phyloP scores from a whole-genome alignment of 64 coral and sea anemone species.

The Montipora cactus region DNA sequence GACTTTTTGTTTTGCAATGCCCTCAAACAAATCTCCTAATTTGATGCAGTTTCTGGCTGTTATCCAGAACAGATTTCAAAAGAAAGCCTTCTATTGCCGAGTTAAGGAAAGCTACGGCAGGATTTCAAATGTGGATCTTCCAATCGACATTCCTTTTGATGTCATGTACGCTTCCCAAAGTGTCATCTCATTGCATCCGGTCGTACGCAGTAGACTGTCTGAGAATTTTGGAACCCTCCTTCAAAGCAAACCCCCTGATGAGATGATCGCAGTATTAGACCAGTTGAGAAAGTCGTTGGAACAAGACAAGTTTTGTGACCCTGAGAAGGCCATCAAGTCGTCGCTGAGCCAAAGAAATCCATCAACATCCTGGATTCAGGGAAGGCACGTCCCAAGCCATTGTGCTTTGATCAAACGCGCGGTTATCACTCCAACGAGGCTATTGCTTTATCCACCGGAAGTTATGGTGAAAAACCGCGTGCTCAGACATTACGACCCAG shows the following conservation, averaged over 20 bases:
- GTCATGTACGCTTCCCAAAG: conserved; percentile 75
- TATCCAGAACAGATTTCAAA: conserved; percentile 33
- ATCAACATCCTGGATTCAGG: conserved; percentile 26
- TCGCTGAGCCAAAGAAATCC: conserved; percentile 63
- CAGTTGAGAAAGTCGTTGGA: conserved; percentile 64
- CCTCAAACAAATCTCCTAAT: neutral
- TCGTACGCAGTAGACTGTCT: conserved; percentile 46
- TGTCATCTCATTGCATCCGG: conserved; percentile 70
- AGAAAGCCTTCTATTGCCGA: conserved; percentile 19
- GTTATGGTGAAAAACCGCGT: conserved; percentile 96
- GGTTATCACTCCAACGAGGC: conserved; percentile 88
- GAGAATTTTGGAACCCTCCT: conserved; percentile 54
- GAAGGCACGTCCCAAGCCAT: conserved; percentile 72
- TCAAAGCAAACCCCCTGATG: conserved; percentile 48
- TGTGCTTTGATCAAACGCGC: conserved; percentile 90
- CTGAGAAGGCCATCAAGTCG: conserved; percentile 41
- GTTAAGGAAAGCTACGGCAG: conserved; percentile 34
- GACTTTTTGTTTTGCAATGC: conserved; percentile 49
- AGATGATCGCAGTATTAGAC: conserved; percentile 41
- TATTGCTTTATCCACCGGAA: conserved; percentile 79
- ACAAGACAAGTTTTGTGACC: conserved; percentile 72
- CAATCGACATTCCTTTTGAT: conserved; percentile 54
- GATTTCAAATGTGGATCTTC: conserved; percentile 12
- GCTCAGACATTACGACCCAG: conserved; percentile 76
- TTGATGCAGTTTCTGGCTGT: conserved; percentile 10